Percentiles rank a stretch among this genome's conserved stretches.
Evolutionary conservation across 2,888 invertebrate species (phyloP).

Genomic region (Caenorhabditis wallacei): DNA sequence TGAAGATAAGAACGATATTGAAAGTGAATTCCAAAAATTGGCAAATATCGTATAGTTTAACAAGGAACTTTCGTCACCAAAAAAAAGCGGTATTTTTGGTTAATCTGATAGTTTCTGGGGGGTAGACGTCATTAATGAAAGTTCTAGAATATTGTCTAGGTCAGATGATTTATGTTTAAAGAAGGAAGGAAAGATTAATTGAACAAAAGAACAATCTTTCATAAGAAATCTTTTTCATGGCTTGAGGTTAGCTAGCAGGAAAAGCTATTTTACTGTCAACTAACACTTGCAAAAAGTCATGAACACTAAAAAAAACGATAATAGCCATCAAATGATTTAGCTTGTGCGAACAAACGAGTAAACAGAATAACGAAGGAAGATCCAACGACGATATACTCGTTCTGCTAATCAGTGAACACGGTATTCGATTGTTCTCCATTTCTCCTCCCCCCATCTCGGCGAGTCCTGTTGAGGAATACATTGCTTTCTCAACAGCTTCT

Average conservation of each 20-base stretch:
- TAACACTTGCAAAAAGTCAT: neutral
- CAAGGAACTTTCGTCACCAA: conserved; percentile 37
- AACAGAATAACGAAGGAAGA: conserved; percentile 48
- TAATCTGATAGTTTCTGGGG: neutral
- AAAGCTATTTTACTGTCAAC: too few species aligned
- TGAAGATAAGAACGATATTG: conserved; percentile 28
- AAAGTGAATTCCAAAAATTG: conserved; percentile 24
- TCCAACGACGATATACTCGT: conserved; percentile 38
- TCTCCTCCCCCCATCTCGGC: conserved; percentile 13
- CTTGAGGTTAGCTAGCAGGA: neutral
- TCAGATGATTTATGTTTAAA: too few species aligned
- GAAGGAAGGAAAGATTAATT: too few species aligned
- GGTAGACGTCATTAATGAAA: conserved; percentile 20
- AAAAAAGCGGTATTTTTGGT: conserved; percentile 43
- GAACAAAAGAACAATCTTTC: too few species aligned
- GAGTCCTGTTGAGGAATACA: conserved; percentile 55
- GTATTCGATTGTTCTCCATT: conserved; percentile 51
- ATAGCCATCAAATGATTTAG: conserved; percentile 23
- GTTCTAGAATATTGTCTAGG: neutral
- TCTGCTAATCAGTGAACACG: conserved; percentile 63
- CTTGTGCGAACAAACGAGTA: conserved; percentile 45
- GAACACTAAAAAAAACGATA: conserved; percentile 17
- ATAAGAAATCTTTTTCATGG: too few species aligned
- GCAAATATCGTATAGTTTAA: conserved; percentile 39
- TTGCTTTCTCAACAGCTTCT: conserved; percentile 42